Evolutionary conservation across 2,888 invertebrate species (phyloP).

Genomic region (Rotaria macrura): DNA sequence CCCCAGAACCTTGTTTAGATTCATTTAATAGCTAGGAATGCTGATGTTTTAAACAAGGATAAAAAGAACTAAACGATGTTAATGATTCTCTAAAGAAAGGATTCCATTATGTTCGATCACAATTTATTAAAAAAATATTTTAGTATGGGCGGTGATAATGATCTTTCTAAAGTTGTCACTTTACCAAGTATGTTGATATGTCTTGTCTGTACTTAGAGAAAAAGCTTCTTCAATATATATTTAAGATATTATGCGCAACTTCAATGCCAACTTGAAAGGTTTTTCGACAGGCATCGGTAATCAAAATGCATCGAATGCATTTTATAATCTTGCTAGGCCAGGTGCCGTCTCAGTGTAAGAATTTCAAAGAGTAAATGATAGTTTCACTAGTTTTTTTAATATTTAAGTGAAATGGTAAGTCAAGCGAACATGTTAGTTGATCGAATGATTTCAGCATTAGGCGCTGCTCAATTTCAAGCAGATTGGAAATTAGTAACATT

Average conservation of each 20-base stretch:
- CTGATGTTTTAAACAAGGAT: no score
- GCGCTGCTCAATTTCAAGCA: constrained; percentile 32
- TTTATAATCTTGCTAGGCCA: constrained; percentile 24
- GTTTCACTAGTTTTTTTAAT: neutral
- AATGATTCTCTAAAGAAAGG: no score
- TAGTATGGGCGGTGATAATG: constrained; percentile 41
- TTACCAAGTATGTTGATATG: constrained; percentile 39
- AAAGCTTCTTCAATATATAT: neutral
- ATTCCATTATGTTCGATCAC: no score
- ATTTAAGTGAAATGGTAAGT: constrained; percentile 36
- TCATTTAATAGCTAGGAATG: no score
- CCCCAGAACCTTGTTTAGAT: no score
- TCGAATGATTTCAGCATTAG: constrained; percentile 23
- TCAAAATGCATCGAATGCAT: neutral
- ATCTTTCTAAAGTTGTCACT: constrained; percentile 37
- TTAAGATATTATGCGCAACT: constrained; percentile 42
- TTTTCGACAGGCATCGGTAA: constrained; percentile 34
- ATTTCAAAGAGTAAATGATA: constrained; percentile 34
- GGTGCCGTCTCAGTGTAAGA: constrained; percentile 28
- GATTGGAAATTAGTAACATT: constrained; percentile 38
- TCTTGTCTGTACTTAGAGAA: neutral
- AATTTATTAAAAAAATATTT: constrained; percentile 26
- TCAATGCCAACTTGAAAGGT: constrained; percentile 42
- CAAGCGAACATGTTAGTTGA: constrained; percentile 36
- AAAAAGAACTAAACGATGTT: no score